Evolutionary conservation across 1,140 invertebrate species (phyloP).

Genomic region (Calephelis virginiensis): DNA sequence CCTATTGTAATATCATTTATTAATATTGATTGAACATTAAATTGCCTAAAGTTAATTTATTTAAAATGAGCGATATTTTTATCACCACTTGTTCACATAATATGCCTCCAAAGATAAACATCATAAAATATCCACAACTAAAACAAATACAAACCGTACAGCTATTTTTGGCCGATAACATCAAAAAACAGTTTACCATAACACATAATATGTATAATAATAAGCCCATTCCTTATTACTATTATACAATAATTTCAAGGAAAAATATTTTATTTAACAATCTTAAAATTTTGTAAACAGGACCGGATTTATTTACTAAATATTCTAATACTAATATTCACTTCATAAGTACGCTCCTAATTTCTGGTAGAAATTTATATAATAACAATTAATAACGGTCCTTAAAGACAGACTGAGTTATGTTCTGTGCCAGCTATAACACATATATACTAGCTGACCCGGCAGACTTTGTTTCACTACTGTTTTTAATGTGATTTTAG

Average conservation of each 20-base stretch:
- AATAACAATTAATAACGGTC: no score
- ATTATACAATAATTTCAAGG: background rate
- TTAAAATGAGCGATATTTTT: background rate
- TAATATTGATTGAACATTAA: no score
- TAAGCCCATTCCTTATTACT: background rate
- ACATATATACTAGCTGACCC: no score
- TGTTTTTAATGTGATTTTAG: no score
- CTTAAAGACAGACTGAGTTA: no score
- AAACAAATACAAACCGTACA: background rate
- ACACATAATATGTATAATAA: background rate
- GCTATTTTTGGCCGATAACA: conserved; percentile 10
- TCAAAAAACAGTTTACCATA: background rate
- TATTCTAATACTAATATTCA: no score
- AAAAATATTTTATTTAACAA: conserved; percentile 5
- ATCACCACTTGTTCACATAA: background rate
- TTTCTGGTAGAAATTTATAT: no score
- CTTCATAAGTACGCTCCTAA: no score
- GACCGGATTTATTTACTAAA: background rate
- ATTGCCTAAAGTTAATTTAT: no score
- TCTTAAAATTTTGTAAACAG: background rate
- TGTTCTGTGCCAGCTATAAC: no score
- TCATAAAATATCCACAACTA: conserved; percentile 2
- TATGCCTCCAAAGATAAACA: background rate
- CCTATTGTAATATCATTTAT: no score
- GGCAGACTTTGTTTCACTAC: no score